A percentile compares a stretch with the other conserved stretches of the same genome.
Conservation (phyloP, 2,113 vertebrate species). For the Elanus axillaris region DNA sequence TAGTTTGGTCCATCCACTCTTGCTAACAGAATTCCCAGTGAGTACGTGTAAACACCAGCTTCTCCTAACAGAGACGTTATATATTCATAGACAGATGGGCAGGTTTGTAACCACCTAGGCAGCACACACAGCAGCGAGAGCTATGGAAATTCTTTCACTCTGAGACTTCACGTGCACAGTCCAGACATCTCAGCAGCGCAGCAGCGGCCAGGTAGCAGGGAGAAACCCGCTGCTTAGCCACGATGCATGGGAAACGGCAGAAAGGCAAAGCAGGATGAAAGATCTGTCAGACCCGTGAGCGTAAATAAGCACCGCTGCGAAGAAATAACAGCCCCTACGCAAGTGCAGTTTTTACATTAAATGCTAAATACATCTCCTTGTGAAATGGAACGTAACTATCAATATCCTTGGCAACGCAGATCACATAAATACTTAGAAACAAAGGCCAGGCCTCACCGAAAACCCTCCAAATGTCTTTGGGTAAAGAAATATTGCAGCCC, state of each 20-base stretch:
- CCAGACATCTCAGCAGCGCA: not conserved
- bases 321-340: not conserved
- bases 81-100: not conserved
- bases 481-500: not conserved
- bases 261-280: not conserved
- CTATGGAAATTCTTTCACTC: not conserved
- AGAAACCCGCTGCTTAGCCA: not conserved
- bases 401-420: not conserved
- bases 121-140: not conserved
- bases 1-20: not conserved
- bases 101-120: not conserved
- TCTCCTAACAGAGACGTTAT: not conserved
- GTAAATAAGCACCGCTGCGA: not conserved
- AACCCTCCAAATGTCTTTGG: not conserved
- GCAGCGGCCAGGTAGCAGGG: not conserved
- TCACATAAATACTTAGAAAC: not conserved
- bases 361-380: not conserved
- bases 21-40: not conserved
- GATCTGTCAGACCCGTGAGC: not conserved
- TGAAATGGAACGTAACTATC: not conserved
- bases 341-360: not conserved
- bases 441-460: not conserved
- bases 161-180: not conserved
- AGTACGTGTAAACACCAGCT: not conserved
- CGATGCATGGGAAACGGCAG: accelerated